Evolutionary conservation across 1,140 invertebrate species (phyloP).

Genomic region (Cotesia glomerata): DNA sequence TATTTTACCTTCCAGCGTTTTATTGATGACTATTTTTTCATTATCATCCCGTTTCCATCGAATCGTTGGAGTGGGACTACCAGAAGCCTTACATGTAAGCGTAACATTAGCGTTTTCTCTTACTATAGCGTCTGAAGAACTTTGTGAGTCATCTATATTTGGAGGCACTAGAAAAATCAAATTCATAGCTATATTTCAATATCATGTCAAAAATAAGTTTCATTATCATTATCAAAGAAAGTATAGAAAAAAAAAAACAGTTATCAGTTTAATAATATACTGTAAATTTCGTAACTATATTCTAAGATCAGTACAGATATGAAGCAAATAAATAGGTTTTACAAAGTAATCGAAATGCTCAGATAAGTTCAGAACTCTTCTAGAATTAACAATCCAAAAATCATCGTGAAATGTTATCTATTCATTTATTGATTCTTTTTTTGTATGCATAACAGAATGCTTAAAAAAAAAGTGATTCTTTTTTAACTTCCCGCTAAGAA

Average conservation of each 20-base stretch:
- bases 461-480: too few species aligned
- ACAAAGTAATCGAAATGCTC: too few species aligned
- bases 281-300: background rate
- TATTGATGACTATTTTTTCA: conserved; percentile 82
- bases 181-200: background rate
- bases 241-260: background rate
- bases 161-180: conserved; percentile 78
- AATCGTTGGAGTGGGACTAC: conserved; percentile 85
- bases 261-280: background rate
- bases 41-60: conserved; percentile 91
- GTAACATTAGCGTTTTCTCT: conserved; percentile 89
- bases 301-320: too few species aligned
- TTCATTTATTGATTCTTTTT: too few species aligned
- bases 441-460: too few species aligned
- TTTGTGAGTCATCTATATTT: conserved; percentile 87
- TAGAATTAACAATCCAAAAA: too few species aligned
- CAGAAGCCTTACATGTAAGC: conserved; percentile 85
- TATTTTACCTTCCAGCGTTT: conserved; percentile 75
- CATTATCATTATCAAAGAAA: background rate
- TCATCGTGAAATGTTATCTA: too few species aligned
- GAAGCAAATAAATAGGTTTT: too few species aligned
- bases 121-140: conserved; percentile 89
- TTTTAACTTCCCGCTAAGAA: too few species aligned
- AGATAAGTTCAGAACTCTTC: too few species aligned
- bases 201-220: background rate